A percentile compares a stretch with the other conserved stretches of the same genome.
These are phyloP conservation scores for Pelobates cultripes DNA, from an alignment of 2,797 vertebrate species.

Conservation along the genomic window DNA sequence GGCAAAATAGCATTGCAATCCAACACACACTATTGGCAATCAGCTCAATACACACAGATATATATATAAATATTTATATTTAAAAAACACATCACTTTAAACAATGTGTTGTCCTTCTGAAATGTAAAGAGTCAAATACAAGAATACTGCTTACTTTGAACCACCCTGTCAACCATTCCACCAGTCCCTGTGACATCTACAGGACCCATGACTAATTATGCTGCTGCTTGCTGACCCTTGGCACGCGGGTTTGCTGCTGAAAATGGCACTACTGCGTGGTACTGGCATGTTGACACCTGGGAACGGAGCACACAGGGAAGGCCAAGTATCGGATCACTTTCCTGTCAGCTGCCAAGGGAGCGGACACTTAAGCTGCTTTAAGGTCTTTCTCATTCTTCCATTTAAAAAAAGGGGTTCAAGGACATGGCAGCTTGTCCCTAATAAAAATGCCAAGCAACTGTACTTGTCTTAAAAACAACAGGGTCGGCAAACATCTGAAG, in stretches of 20 bases:
- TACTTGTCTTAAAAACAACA: conserved; percentile 43
- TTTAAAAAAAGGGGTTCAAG: conserved; percentile 73
- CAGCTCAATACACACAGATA: no score
- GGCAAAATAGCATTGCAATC: no score
- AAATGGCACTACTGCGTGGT: conserved; percentile 56
- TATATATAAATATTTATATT: no score
- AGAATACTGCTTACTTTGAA: neutral
- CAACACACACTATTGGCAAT: no score
- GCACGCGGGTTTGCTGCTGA: conserved; percentile 38
- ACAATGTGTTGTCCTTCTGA: neutral
- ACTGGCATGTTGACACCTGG: conserved; percentile 58
- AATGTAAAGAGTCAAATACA: neutral
- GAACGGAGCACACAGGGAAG: conserved; percentile 48
- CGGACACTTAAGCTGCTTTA: conserved; percentile 72
- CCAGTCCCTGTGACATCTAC: neutral
- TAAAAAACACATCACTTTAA: no score
- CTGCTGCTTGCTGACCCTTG: conserved; percentile 42
- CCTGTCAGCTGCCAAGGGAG: conserved; percentile 72
- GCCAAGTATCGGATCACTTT: conserved; percentile 72
- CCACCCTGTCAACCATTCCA: conserved; percentile 8
- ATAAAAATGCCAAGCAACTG: conserved; percentile 38
- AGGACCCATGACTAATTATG: conserved; percentile 6
- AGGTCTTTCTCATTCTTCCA: conserved; percentile 72
- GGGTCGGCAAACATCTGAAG: conserved; percentile 17
- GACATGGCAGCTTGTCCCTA: conserved; percentile 62